Evolutionary conservation across 2,888 invertebrate species (phyloP), one percentile per base, ranked within the genome.

Genomic region (Drosophila atroscutellata): DNA sequence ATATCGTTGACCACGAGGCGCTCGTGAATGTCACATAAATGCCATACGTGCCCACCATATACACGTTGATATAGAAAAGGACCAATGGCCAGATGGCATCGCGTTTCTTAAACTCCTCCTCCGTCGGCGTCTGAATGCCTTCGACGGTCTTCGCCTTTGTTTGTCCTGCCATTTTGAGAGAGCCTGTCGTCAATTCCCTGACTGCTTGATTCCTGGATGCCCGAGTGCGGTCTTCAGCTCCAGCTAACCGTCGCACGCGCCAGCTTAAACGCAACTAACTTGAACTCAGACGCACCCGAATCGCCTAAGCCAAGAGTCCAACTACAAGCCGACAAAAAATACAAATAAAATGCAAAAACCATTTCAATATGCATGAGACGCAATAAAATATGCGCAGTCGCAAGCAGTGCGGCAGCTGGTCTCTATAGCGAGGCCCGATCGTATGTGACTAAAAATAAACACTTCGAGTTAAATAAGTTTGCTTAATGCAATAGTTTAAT

Each of bases 41-140:
- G 20, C 96, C 96, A 84, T 95, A 96, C 0, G 95, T 56, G 0
- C 96, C 95, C 2, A 96, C 93, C 2, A 95, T 93, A 83, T 96
- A 95, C 6, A 97, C 92, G 92, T 97, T 96, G 67, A 97, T 95
- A 90, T 95, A 96, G 91, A 96, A 95, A 0, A 97, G 93, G 0
- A 97, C 96, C 20, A 94, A 94, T 0, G 95, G 94, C 97, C 97
- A 97, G 86, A 95, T 94, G 0, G 95, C 95, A 72, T 97, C 96
- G 20, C 95, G 93, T 76, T 94, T 94, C 45, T 81, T 81, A 34
- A 59, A 70, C 18, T 73, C 78, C 2, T 60, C 37, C 18, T 55
- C 63, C 5, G 55, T n/a, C 8, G 42, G 51, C 5, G 42, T 57
- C 24, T 59, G 45, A 24, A 24, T 24, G 15, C 59, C 55, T 69